phyloP scores from a whole-genome alignment of 2,888 invertebrate genomes.

The Mesochorus sp. region DNA sequence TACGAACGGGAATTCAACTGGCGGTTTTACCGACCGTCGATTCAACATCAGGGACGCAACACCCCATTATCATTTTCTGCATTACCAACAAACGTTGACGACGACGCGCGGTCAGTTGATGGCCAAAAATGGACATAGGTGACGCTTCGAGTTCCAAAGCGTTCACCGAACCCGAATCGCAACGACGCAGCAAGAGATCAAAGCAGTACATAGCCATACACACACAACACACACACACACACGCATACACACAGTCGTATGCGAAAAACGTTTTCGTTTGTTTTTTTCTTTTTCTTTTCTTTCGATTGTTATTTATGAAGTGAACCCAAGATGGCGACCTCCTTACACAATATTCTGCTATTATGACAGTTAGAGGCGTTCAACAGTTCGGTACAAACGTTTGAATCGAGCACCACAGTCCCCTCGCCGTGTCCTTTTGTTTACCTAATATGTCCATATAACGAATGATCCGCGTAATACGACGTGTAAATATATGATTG shows the following conservation, averaged over 20 bases:
- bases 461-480: slow-evolving; percentile 12
- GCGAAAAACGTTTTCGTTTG: no score
- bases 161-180: not conserved
- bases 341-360: slow-evolving; percentile 39
- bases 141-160: no score
- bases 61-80: no score
- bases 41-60: no score
- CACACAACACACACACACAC: no score
- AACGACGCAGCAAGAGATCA: not conserved
- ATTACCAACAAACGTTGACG: no score
- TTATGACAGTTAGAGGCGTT: slow-evolving; percentile 35
- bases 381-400: not conserved
- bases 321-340: slow-evolving; percentile 35
- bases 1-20: no score
- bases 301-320: slow-evolving; percentile 10
- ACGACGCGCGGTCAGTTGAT: no score
- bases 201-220: not conserved
- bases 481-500: slow-evolving; percentile 27
- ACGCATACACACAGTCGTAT: no score
- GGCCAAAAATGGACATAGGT: no score
- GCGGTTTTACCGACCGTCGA: no score
- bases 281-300: not conserved
- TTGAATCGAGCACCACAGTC: slow-evolving; percentile 12
- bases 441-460: slow-evolving; percentile 49
- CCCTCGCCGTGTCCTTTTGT: no score